A percentile compares a stretch with the other conserved stretches of the same genome.
These are phyloP conservation scores for Halictus rubicundus DNA, from an alignment of 1,140 invertebrate species.

Conservation along the genomic window DNA sequence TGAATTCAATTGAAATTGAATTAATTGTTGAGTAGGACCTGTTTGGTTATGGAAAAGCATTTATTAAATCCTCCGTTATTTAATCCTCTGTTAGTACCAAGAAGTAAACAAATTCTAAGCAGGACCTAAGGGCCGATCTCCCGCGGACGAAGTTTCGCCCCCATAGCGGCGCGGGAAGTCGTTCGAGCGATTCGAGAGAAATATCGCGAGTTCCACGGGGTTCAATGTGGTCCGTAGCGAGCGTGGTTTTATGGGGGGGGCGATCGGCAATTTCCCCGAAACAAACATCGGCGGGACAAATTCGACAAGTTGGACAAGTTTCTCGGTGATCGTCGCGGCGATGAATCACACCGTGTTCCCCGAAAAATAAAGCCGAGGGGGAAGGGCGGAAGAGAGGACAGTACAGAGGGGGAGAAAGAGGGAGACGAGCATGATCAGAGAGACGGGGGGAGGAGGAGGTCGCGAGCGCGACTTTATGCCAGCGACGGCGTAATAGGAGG, in stretches of 20 bases:
- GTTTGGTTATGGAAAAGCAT: too few species aligned
- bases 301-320: slow-evolving; percentile 7
- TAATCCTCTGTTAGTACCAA: too few species aligned
- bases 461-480: slow-evolving; percentile 48
- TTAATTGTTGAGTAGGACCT: too few species aligned
- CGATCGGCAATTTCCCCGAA: slow-evolving; percentile 1
- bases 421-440: background rate
- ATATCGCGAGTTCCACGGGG: background rate
- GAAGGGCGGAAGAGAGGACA: too few species aligned
- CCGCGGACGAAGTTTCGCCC: background rate
- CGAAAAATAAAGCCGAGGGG: background rate
- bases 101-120: too few species aligned
- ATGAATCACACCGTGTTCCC: background rate
- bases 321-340: slow-evolving; percentile 2
- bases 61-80: too few species aligned
- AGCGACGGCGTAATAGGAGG: slow-evolving; percentile 66
- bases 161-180: background rate
- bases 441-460: background rate
- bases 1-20: too few species aligned
- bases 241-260: background rate
- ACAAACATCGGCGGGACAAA: background rate
- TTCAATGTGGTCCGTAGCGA: background rate
- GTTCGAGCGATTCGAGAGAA: background rate
- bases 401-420: too few species aligned
- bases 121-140: too few species aligned